Conservation (phyloP, 2,113 vertebrate species). For the Microtus pennsylvanicus region DNA sequence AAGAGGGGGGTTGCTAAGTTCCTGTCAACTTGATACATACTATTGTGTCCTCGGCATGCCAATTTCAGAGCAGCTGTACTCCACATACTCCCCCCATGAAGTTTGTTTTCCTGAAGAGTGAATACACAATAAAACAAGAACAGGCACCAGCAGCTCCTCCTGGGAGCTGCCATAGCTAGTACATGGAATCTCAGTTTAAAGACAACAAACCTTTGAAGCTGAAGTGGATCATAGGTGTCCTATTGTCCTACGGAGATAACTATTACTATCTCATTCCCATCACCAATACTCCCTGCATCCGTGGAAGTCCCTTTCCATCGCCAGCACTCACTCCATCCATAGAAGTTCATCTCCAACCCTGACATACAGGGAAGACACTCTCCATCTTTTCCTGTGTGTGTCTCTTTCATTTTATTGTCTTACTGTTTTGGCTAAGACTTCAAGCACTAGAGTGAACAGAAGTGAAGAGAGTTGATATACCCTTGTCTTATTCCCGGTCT, state of each 20-base stretch:
- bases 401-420: background rate
- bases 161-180: background rate
- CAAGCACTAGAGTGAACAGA: background rate
- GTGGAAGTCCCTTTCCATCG: background rate
- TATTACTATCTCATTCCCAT: background rate
- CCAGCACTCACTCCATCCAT: background rate
- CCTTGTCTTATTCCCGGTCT: background rate
- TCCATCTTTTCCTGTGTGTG: background rate
- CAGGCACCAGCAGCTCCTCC: background rate
- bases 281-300: background rate
- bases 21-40: background rate
- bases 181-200: background rate
- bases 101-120: background rate
- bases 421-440: background rate
- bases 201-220: background rate
- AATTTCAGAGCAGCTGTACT: background rate
- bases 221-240: background rate
- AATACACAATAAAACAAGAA: background rate
- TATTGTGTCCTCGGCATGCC: background rate
- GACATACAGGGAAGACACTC: background rate
- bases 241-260: background rate
- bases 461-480: background rate
- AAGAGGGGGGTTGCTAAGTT: background rate
- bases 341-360: background rate
- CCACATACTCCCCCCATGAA: background rate